Evolutionary conservation across 2,113 vertebrate genomes (phyloP).

Genomic region (Leucopsar rothschildi): DNA sequence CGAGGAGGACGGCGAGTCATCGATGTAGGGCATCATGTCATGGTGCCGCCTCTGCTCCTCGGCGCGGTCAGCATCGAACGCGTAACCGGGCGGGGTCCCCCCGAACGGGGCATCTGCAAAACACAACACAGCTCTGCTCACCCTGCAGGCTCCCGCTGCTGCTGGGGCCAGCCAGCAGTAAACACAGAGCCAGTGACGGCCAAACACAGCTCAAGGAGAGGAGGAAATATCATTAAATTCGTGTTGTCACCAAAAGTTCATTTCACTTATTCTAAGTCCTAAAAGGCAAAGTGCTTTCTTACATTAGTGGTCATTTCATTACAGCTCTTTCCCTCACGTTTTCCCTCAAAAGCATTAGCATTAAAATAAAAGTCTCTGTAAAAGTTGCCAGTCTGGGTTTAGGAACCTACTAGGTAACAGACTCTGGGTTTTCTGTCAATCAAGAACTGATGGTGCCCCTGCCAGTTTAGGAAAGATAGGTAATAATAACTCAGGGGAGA

Average conservation of each 20-base stretch:
- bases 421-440: not conserved
- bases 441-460: not conserved
- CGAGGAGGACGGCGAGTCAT: conserved; percentile 92
- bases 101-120: conserved; percentile 82
- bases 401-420: not conserved
- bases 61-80: conserved; percentile 81
- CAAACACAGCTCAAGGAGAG: not conserved
- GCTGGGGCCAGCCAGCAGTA: not conserved
- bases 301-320: not conserved
- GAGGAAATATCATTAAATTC: not conserved
- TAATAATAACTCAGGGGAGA: not conserved
- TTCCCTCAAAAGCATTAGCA: not conserved
- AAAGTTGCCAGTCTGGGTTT: not conserved
- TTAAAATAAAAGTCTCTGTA: not conserved
- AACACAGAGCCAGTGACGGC: not conserved
- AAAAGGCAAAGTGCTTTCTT: not conserved
- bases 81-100: conserved; percentile 83
- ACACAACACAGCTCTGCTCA: conserved; percentile 27
- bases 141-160: not conserved
- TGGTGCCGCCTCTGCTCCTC: conserved; percentile 90
- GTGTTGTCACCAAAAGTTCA: not conserved
- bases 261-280: not conserved
- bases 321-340: not conserved
- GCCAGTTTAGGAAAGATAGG: not conserved
- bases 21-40: conserved; percentile 93